These are phyloP conservation scores for Tupiocoris notatus DNA, from an alignment of 2,888 invertebrate genomes.

Conservation along the genomic window DNA sequence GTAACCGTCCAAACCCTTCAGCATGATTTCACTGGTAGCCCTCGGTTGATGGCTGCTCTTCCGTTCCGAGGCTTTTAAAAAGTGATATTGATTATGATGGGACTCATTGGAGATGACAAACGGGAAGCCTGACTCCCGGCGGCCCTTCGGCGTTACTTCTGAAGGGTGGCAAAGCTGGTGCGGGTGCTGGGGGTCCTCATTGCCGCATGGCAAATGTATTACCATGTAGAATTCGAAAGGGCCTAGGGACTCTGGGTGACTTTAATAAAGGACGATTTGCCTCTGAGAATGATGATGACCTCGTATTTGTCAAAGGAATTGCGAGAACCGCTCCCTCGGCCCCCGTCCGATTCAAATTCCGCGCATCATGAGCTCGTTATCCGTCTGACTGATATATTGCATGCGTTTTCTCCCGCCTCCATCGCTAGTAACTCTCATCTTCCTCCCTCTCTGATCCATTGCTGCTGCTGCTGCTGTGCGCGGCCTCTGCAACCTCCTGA, in stretches of 20 bases:
- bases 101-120: constrained; percentile 30
- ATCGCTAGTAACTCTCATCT: neutral
- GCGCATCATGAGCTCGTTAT: constrained; percentile 45
- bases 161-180: constrained; percentile 2
- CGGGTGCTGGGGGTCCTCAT: constrained; percentile 11
- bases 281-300: constrained; percentile 45
- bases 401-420: constrained; percentile 34
- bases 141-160: neutral
- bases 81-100: constrained; percentile 40
- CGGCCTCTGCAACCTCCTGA: neutral
- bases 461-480: neutral
- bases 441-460: neutral
- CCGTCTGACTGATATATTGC: constrained; percentile 42
- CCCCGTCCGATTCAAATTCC: constrained; percentile 41
- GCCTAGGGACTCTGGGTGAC: constrained; percentile 14
- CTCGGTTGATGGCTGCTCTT: neutral
- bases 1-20: too few species aligned
- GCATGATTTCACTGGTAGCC: neutral
- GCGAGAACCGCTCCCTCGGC: constrained; percentile 10
- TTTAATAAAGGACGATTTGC: constrained; percentile 44
- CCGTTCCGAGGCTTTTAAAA: neutral
- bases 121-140: neutral
- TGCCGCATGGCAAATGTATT: constrained; percentile 42
- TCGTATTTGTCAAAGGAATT: constrained; percentile 45
- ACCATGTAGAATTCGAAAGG: constrained; percentile 40